phyloP scores from a whole-genome alignment of 2,113 vertebrate species.

The Pionites leucogaster region DNA sequence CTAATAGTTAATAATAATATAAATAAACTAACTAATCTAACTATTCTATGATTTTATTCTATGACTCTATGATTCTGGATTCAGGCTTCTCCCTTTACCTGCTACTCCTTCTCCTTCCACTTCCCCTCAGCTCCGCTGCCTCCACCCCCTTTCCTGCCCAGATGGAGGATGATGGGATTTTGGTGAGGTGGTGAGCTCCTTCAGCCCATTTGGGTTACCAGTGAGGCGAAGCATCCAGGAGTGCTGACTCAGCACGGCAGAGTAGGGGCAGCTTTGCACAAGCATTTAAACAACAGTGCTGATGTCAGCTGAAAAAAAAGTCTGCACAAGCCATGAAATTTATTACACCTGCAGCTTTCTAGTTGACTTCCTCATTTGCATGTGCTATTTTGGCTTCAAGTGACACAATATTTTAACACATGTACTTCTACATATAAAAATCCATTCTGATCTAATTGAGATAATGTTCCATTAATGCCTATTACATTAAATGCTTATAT shows the following conservation, averaged over 20 bases:
- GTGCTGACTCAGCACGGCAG: background rate
- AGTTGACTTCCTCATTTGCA: background rate
- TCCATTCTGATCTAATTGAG: background rate
- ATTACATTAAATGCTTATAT: background rate
- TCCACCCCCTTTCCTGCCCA: background rate
- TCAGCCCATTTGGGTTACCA: background rate
- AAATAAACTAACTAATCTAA: too few relatives aligned
- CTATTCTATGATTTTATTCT: too few relatives aligned
- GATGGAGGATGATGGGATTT: background rate
- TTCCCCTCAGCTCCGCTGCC: accelerated
- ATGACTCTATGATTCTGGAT: background rate
- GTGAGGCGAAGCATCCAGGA: background rate
- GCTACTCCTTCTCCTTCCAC: background rate
- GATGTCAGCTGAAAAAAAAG: background rate
- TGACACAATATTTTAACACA: background rate
- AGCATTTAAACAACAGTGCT: background rate
- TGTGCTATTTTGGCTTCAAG: background rate
- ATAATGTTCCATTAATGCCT: background rate
- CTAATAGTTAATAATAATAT: too few relatives aligned
- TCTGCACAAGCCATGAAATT: background rate
- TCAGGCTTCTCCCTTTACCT: background rate
- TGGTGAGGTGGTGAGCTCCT: background rate
- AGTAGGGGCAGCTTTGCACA: background rate
- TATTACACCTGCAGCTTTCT: conserved; percentile 47
- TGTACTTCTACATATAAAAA: background rate